Evolutionary conservation across 1,140 invertebrate species (phyloP).

Genomic region (Nomia melanderi): DNA sequence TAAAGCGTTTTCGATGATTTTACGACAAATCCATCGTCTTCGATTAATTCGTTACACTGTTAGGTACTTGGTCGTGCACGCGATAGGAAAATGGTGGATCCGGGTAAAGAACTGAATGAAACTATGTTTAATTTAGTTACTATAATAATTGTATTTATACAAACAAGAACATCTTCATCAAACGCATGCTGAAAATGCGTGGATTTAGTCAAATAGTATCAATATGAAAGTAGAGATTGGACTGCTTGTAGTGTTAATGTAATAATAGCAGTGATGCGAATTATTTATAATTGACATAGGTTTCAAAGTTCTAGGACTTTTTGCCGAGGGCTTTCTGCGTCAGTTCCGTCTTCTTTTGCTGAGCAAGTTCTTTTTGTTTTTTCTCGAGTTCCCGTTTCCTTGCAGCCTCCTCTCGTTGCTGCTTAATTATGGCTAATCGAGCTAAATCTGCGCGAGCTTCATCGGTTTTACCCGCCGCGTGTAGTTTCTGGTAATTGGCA

Average conservation of each 20-base stretch:
- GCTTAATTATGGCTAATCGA: conserved; percentile 92
- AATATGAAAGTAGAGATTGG: conserved; percentile 46
- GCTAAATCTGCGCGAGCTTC: conserved; percentile 97
- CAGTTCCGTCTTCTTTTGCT: conserved; percentile 81
- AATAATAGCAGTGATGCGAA: conserved; percentile 35
- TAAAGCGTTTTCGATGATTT: too few relatives aligned
- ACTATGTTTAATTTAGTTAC: conserved; percentile 5
- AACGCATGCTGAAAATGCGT: conserved; percentile 46
- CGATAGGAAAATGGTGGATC: background rate
- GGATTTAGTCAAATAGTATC: conserved; percentile 55
- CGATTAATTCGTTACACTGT: too few relatives aligned
- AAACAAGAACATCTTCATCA: conserved; percentile 54
- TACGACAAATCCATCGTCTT: too few relatives aligned
- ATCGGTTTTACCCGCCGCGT: conserved; percentile 96
- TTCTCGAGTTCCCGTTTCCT: conserved; percentile 93
- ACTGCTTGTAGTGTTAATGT: conserved; percentile 36
- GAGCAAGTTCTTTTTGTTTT: conserved; percentile 85
- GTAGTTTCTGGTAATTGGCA: conserved; percentile 94
- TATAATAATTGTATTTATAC: conserved; percentile 62
- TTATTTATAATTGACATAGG: conserved; percentile 30
- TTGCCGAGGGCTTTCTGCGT: conserved; percentile 84
- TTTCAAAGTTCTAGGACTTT: conserved; percentile 62
- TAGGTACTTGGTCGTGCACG: background rate
- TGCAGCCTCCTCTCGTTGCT: conserved; percentile 96
- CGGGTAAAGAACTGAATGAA: background rate